Evolutionary conservation across 2,113 vertebrate species (phyloP), one percentile per base, ranked within the genome.

Genomic region (Todiramphus saurophagus): DNA sequence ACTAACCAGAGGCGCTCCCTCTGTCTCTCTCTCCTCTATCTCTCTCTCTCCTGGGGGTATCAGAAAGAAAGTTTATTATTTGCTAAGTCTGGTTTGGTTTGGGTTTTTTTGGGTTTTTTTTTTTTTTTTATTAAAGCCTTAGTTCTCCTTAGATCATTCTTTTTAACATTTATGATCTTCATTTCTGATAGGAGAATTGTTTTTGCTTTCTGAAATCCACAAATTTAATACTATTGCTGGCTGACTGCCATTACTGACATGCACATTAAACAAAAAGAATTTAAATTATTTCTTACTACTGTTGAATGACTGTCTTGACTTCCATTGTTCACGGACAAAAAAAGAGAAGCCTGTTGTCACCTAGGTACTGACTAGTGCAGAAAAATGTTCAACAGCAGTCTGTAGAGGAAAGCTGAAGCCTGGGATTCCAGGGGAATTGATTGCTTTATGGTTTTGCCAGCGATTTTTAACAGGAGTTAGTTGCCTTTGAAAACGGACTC

Each of bases 21-120:
- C 68, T 24, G 2, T 39, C 44, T 67, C 35, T 39, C 30, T 14
- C 46, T 18, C 53, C 14, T 41, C 41, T 41, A 4, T 48, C 33
- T 69, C 51, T 18, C 44, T 56, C 41, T 62, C 51, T 59, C 55
- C 33, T n/a, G 18, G 63, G 59, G 20, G 11, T 82, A 58, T 62
- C 51, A 41, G 72, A 91, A 93, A 73, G 17, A 58, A 93, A 62
- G 25, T 89, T 92, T 81, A 68, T 88, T 89, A 37, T 87, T 95
- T 89, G 44, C 62, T 89, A 55, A 75, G 79, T 76, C 31, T 73
- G 43, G 5, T 37, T 37, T 37, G 37, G 37, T 37, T 37, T 37
- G 39, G 4, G 39, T 39, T 2, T 1, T 30, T 46, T 2, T 1
- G 25, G 46, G 37, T 77, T 46, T 62, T 37, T 35, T 19, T 7